phyloP scores from a whole-genome alignment of 2,888 invertebrate species.

The Drosophila atripex region DNA sequence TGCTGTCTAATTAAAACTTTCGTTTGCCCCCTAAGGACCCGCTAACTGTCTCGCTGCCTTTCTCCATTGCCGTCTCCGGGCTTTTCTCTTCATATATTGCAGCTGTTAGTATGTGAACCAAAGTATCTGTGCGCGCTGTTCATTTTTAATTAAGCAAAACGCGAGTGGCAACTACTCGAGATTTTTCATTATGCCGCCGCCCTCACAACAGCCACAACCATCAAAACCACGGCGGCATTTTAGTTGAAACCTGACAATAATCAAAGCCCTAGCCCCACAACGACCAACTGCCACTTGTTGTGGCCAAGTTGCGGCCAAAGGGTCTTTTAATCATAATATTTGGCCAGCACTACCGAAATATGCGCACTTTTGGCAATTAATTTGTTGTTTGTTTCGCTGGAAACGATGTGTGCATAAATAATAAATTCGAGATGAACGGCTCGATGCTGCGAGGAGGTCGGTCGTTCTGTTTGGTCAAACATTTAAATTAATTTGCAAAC shows the following conservation, averaged over 20 bases:
- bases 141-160: conserved; percentile 77
- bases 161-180: conserved; percentile 61
- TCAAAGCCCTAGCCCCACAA: background rate
- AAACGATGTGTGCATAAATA: conserved; percentile 62
- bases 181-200: conserved; percentile 68
- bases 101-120: conserved; percentile 10
- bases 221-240: background rate
- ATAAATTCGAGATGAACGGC: conserved; percentile 50
- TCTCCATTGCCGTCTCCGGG: conserved; percentile 1
- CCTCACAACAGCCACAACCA: conserved; percentile 4
- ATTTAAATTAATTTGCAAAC: conserved; percentile 77
- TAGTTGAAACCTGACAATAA: conserved; percentile 9
- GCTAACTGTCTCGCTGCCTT: conserved; percentile 27
- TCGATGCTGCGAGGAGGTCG: conserved; percentile 4
- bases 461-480: conserved; percentile 48
- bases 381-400: conserved; percentile 55
- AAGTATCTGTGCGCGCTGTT: conserved; percentile 50
- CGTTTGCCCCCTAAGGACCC: conserved; percentile 39
- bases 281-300: conserved; percentile 20
- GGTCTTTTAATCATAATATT: conserved; percentile 59
- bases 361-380: conserved; percentile 59
- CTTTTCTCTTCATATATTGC: conserved; percentile 23
- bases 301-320: conserved; percentile 48
- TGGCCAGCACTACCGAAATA: conserved; percentile 22
- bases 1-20: conserved; percentile 76